Base-by-base conservation (phyloP, 2,888 invertebrate species). In the Sussaba pulchella region DNA sequence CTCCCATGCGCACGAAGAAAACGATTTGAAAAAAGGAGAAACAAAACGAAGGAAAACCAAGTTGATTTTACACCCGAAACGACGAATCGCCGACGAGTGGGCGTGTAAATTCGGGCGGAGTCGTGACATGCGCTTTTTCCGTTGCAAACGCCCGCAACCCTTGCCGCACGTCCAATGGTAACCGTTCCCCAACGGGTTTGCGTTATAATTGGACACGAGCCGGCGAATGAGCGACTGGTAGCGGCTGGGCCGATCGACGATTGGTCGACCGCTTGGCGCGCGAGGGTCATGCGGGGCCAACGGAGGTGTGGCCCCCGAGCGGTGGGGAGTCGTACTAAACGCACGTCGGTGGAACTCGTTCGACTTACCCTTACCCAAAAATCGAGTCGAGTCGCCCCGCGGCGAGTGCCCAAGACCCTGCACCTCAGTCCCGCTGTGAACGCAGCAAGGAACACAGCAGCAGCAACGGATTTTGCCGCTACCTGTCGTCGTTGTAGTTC, bases 341-440 rank as follows among this genome's bases (percentile, higher is more conserved):
- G 69, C 66, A 78, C 83, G 83, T 73, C 76, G 82, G 83, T 83
- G 84, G n/a, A n/a, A n/a, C n/a, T n/a, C 85, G 82, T 79, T 82
- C 79, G 82, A 69, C 84, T 69, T 79, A 78, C 82, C 82, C 82
- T 79, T 79, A 79, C 82, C 78, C 81, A 79, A 69, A 81, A 77
- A 69, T 88, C 61, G 72, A 87, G 92, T 89, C 89, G 92, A 92
- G 92, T 93, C 90, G 89, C 91, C 89, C 92, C 93, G 86, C 88
- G 86, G 89, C 85, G 88, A 85, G 86, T 87, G 86, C 81, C 82
- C 86, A 81, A 85, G 87, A 82, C 83, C 83, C 83, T 86, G 83
- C 82, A 83, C 87, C 87, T 91, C 92, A 92, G 92, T 92, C 92
- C 92, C 89, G 92, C 92, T 92, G 92, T 91, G 92, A 90, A 89